phyloP scores from a whole-genome alignment of 2,113 vertebrate species.

The Salvelinus alpinus region DNA sequence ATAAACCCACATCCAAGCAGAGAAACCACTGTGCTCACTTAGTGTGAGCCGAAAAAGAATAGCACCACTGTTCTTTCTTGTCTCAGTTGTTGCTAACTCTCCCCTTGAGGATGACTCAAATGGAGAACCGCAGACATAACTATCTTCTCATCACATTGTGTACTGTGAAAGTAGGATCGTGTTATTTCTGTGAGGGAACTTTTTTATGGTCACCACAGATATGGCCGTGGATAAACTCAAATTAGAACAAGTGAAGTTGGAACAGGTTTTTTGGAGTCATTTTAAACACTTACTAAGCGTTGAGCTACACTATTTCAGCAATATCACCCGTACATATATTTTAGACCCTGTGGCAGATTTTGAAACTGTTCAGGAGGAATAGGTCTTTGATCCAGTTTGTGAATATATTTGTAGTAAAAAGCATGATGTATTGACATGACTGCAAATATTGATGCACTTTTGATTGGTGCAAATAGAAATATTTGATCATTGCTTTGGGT shows the following conservation, averaged over 20 bases:
- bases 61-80: slow-evolving; percentile 39
- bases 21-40: slow-evolving; percentile 42
- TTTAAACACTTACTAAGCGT: slow-evolving; percentile 54
- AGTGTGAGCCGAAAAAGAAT: slow-evolving; percentile 57
- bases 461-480: too few species aligned
- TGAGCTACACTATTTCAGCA: slow-evolving; percentile 55
- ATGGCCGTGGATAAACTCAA: slow-evolving; percentile 34
- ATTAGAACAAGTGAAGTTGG: slow-evolving; percentile 37
- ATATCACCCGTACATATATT: slow-evolving; percentile 56
- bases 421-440: too few species aligned
- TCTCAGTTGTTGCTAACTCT: slow-evolving; percentile 50
- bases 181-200: background rate
- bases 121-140: slow-evolving; percentile 52
- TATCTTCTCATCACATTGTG: slow-evolving; percentile 55
- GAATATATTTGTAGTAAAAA: too few species aligned
- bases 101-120: slow-evolving; percentile 64
- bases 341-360: background rate
- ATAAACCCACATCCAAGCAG: slow-evolving; percentile 41
- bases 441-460: too few species aligned
- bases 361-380: slow-evolving; percentile 43
- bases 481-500: too few species aligned
- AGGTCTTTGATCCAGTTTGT: slow-evolving; percentile 34
- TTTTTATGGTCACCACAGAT: background rate
- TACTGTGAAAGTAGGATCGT: slow-evolving; percentile 33
- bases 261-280: slow-evolving; percentile 43